phyloP scores from a whole-genome alignment of 2,797 vertebrate species.

The Enteromius afrohamiltoni region DNA sequence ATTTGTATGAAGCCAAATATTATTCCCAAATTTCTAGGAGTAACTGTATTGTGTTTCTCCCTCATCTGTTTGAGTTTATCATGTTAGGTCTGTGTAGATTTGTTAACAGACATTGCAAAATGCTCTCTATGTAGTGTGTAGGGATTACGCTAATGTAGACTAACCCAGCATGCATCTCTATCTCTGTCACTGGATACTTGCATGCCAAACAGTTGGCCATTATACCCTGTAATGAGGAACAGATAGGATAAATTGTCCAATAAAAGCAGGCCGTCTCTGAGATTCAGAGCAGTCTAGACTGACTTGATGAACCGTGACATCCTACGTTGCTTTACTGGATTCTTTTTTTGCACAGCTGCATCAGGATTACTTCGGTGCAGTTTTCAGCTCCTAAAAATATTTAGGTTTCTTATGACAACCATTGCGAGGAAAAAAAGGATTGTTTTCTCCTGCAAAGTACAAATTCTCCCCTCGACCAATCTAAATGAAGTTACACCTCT shows the following conservation, averaged over 20 bases:
- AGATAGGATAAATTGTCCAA: slow-evolving; percentile 56
- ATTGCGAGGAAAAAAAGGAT: not conserved
- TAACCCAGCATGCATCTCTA: slow-evolving; percentile 19
- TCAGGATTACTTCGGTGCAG: not conserved
- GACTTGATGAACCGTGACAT: slow-evolving; percentile 30
- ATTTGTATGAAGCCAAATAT: not conserved
- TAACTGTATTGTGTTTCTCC: not conserved
- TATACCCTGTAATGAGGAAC: slow-evolving; percentile 59
- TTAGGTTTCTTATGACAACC: slow-evolving; percentile 33
- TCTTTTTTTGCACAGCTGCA: slow-evolving; percentile 19
- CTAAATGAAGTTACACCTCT: slow-evolving; percentile 27
- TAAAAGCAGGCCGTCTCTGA: slow-evolving; percentile 42
- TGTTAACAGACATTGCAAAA: not conserved
- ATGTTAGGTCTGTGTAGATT: slow-evolving; percentile 1
- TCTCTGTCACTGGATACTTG: slow-evolving; percentile 21
- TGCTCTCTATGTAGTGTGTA: not conserved
- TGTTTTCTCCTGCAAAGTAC: not conserved
- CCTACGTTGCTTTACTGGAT: slow-evolving; percentile 7
- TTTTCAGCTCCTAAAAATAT: slow-evolving; percentile 21
- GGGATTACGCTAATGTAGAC: not conserved
- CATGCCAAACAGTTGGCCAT: slow-evolving; percentile 19
- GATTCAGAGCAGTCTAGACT: slow-evolving; percentile 46
- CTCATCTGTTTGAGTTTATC: not conserved
- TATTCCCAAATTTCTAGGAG: not conserved
- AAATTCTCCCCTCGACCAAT: slow-evolving; percentile 7